Evolutionary conservation across 2,888 invertebrate species (phyloP).

Genomic region (Pollenia labialis): DNA sequence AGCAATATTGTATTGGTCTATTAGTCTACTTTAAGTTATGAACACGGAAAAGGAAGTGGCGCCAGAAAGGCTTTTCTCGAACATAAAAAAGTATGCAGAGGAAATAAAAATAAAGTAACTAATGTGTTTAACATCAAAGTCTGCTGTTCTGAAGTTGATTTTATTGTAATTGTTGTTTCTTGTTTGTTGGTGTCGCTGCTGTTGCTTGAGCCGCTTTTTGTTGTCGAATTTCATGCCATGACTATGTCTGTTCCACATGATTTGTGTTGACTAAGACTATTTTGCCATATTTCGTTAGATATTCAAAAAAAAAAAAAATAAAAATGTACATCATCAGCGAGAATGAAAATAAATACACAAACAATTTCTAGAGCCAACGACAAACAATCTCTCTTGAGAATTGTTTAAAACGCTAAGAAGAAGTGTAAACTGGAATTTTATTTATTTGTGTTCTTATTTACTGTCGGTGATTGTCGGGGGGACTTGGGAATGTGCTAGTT

Average conservation of each 20-base stretch:
- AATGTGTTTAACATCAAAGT: conserved; percentile 55
- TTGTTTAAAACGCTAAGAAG: conserved; percentile 36
- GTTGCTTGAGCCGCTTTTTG: conserved; percentile 18
- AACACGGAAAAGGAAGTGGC: conserved; percentile 59
- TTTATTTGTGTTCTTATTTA: conserved; percentile 39
- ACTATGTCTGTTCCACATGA: conserved; percentile 51
- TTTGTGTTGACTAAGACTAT: conserved; percentile 47
- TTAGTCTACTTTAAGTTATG: conserved; percentile 46
- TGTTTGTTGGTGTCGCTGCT: conserved; percentile 19
- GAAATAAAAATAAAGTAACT: conserved; percentile 54
- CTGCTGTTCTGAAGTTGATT: conserved; percentile 19
- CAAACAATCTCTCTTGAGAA: conserved; percentile 49
- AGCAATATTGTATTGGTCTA: conserved; percentile 26
- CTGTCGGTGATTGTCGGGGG: not conserved
- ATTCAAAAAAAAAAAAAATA: conserved; percentile 13
- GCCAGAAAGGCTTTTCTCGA: conserved; percentile 58
- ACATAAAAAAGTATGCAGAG: conserved; percentile 13
- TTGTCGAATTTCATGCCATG: conserved; percentile 50
- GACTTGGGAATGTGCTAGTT: not conserved
- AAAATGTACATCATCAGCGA: no score
- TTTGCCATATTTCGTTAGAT: conserved; percentile 16
- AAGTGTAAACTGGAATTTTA: conserved; percentile 54
- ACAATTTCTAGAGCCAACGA: conserved; percentile 42
- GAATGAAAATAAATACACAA: conserved; percentile 2
- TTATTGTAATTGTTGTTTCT: conserved; percentile 41